Base-by-base conservation (phyloP, 2,113 vertebrate species). In the Hemiscyllium ocellatum region DNA sequence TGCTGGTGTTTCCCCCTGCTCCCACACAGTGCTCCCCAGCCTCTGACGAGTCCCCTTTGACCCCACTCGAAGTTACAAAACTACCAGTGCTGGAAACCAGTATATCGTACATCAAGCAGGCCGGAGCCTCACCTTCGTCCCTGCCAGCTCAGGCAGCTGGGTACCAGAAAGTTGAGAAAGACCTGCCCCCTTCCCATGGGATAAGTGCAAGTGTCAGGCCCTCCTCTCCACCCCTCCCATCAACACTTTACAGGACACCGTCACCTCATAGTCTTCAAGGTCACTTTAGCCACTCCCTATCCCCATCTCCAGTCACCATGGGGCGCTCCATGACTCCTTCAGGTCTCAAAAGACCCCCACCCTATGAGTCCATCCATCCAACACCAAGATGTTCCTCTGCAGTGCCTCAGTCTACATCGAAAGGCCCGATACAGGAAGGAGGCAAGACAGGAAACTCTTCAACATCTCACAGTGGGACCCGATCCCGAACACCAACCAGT, bases 1-100 rank as follows among this genome's bases (percentile, higher is more conserved):
- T 99, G 96, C 97, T 99, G 50, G 98, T 99, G 96, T 99, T 99
- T 96, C 99, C 99, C 0, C 98, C 98, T 0, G 98, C 98, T 19
- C 99, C 99, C 0, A 98, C 98, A 96, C 98, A 98, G 96, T 99
- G 98, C 97, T 99, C 99, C 93, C 99, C 99, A 0, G 99, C 99
- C 96, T 99, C 99, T 1, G 99, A 99, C 0, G 99, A 99, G 97
- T 99, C 99, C 50, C 99, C 99, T 6, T 98, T 99, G 95, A 99
- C 99, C 78, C 99, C 99, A 0, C 96, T 99, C 66, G 99, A 99
- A 37, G 98, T 99, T 96, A 98, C 98, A 89, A 98, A 98, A 96
- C 98, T 99, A 52, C 98, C 98, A 0, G 97, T 99, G 96, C 87
- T 99, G 96, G 99, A 99, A 93, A 98, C 94, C 52, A 95, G 98